These are phyloP conservation scores for Triops cancriformis DNA, from an alignment of 1,140 invertebrate species.

Conservation along the genomic window DNA sequence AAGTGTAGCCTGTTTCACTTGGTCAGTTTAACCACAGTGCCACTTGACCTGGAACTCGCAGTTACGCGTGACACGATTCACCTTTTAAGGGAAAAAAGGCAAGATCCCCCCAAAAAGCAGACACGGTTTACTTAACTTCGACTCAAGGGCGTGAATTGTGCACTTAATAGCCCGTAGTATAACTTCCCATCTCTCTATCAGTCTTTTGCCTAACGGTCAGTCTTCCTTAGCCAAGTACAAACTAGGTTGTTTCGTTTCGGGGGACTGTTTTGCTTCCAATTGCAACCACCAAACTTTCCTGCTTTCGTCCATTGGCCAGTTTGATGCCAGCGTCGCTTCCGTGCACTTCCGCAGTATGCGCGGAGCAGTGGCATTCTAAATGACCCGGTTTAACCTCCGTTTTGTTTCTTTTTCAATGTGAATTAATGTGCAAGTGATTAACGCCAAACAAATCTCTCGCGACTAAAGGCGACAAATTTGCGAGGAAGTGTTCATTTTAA, in stretches of 20 bases:
- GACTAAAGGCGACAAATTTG: no score
- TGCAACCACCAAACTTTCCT: background rate
- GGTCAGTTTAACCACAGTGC: no score
- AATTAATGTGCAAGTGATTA: no score
- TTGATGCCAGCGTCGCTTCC: conserved; percentile 8
- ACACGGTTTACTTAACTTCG: background rate
- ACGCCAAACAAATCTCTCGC: no score
- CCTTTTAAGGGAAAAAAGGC: background rate
- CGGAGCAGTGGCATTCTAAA: background rate
- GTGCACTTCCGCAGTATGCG: background rate
- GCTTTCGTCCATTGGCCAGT: background rate
- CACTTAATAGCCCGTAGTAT: no score
- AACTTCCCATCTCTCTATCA: no score
- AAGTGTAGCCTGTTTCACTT: no score
- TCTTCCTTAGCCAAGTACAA: background rate
- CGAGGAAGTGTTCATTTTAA: no score
- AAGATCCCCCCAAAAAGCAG: background rate
- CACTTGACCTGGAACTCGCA: no score
- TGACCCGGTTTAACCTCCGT: background rate
- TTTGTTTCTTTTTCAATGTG: background rate
- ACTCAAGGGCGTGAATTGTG: background rate
- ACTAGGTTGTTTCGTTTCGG: background rate
- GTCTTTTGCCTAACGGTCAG: no score
- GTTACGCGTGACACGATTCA: background rate
- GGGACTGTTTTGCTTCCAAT: background rate